Percentiles rank a stretch among this genome's conserved stretches.
Conservation (phyloP, 2,113 vertebrate genomes). For the Perca fluviatilis region DNA sequence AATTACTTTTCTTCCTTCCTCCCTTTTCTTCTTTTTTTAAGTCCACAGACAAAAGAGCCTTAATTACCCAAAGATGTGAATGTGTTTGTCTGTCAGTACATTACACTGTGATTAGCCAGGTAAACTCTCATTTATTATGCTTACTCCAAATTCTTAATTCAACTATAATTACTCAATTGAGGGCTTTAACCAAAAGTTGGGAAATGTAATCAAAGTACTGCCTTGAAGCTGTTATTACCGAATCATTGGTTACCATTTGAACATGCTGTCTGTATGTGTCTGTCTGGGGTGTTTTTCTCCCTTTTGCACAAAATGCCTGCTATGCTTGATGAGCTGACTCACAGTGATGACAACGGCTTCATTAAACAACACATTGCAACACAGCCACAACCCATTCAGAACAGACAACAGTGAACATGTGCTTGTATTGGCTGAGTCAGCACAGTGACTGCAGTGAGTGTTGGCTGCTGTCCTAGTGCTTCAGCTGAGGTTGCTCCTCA, state of each 20-base stretch:
- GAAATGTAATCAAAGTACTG: constrained; percentile 2
- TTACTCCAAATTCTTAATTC: background rate
- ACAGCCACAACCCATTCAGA: background rate
- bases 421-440: constrained; percentile 57
- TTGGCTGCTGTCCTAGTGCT: constrained; percentile 53
- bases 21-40: background rate
- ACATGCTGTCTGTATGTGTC: background rate
- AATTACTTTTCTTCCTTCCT: background rate
- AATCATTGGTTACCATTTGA: constrained; percentile 11
- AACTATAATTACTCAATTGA: background rate
- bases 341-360: constrained; percentile 4
- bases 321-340: constrained; percentile 25
- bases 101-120: background rate
- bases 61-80: background rate
- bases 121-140: background rate
- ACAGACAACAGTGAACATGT: constrained; percentile 38
- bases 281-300: background rate
- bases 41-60: background rate
- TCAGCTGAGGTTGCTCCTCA: constrained; percentile 49
- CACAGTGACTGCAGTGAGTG: constrained; percentile 27
- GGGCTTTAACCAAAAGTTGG: constrained; percentile 10
- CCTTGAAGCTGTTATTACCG: background rate
- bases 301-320: background rate
- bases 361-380: constrained; percentile 40
- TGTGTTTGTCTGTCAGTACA: background rate